Conservation (phyloP, 2,113 vertebrate species). For the Elephantulus edwardii region DNA sequence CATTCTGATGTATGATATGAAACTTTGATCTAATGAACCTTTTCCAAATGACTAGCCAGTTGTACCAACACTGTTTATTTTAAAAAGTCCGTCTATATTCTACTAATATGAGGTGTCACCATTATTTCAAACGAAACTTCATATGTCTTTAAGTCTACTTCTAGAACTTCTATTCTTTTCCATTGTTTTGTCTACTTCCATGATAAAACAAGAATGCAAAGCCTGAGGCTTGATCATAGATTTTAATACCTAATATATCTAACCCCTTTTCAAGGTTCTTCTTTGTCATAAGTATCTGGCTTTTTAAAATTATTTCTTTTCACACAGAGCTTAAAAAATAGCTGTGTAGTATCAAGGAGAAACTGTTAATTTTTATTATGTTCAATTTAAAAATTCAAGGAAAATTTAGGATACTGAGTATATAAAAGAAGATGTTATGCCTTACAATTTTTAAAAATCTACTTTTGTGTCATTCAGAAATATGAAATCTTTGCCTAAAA, state of each 20-base stretch:
- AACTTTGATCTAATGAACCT: not conserved
- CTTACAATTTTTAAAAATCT: not conserved
- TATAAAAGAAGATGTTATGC: not conserved
- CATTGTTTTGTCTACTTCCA: slow-evolving; percentile 18
- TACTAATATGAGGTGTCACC: not conserved
- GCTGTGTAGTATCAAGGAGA: not conserved
- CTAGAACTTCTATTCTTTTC: not conserved
- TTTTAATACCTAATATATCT: slow-evolving; percentile 19
- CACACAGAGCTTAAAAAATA: slow-evolving; percentile 36
- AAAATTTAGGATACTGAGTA: slow-evolving; percentile 6
- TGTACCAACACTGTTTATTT: not conserved
- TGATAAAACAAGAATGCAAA: slow-evolving; percentile 17
- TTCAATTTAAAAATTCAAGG: slow-evolving; percentile 13
- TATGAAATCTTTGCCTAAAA: not conserved
- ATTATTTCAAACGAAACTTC: slow-evolving; percentile 31
- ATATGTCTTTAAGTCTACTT: slow-evolving; percentile 16
- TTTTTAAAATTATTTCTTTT: not conserved
- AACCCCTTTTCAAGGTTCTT: not conserved
- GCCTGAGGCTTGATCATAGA: not conserved
- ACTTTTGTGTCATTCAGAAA: slow-evolving; percentile 1
- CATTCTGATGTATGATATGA: not conserved
- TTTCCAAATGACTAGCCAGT: slow-evolving; percentile 19
- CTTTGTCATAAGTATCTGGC: not conserved
- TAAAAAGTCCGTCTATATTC: not conserved
- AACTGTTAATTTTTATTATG: not conserved